Conservation (phyloP, 2,888 invertebrate genomes). For the Troides helena region DNA sequence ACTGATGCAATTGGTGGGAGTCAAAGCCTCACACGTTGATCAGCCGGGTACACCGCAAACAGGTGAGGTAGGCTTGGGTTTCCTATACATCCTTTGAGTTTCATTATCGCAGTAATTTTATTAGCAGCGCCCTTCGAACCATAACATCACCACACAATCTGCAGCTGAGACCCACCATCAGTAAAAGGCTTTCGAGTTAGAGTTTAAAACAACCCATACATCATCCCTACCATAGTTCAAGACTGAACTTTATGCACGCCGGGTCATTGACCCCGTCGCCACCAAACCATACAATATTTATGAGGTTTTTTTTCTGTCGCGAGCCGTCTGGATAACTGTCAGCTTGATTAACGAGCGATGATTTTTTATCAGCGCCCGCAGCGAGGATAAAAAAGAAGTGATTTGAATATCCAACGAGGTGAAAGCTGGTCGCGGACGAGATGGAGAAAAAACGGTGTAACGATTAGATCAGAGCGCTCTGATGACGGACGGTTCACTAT, state of each 20-base stretch:
- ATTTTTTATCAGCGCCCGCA: slow-evolving; percentile 18
- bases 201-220: neutral
- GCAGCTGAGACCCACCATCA: too few relatives aligned
- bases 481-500: neutral
- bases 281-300: slow-evolving; percentile 12
- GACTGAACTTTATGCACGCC: neutral
- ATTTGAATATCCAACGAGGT: slow-evolving; percentile 18
- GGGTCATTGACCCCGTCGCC: slow-evolving; percentile 7
- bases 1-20: too few relatives aligned
- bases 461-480: neutral
- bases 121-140: too few relatives aligned
- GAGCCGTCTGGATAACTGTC: slow-evolving; percentile 17
- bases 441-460: neutral
- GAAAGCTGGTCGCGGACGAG: neutral
- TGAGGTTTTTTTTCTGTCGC: slow-evolving; percentile 7
- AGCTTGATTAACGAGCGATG: slow-evolving; percentile 17
- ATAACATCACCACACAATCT: too few relatives aligned
- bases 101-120: too few relatives aligned
- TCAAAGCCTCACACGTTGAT: too few relatives aligned
- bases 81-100: too few relatives aligned
- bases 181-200: too few relatives aligned
- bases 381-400: slow-evolving; percentile 11
- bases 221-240: too few relatives aligned
- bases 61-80: too few relatives aligned
- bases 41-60: too few relatives aligned